Evolutionary conservation across 1,140 invertebrate species (phyloP), one percentile per base, ranked within the genome.

Genomic region (Phthorimaea operculella): DNA sequence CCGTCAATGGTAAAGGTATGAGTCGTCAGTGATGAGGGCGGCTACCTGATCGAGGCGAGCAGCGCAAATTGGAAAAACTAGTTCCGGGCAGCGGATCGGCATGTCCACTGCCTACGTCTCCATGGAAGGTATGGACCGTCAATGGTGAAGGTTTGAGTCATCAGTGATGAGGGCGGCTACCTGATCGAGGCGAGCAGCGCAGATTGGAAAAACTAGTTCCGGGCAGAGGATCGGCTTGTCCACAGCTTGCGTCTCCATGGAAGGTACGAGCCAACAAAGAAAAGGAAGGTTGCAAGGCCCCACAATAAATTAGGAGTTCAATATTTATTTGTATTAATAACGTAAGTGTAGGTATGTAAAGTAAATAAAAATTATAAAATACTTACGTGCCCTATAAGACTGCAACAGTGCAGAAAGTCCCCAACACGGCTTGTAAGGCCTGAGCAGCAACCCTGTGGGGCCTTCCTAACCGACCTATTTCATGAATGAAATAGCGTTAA

Each of bases 111-210:
- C 91, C 74, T 86, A 86, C 55, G 88, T 95, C 17, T 85, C 88
- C 54, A 92, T 95, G 89, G 89, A 90, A 60, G 92, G 91, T 28
- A 28, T 28, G 21, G 6, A 6, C 21, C 21, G 6, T 28, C 21
- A 28, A 28, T 6, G 95, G 95, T 95, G 77, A n/a, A n/a, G n/a
- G n/a, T 28, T 94, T 92, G 67, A 28, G 92, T 94, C 1, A 93
- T 92, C 21, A 28, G 6, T 6, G 95, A 95, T 95, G 77, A 94
- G 92, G 67, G 92, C 94, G 1, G 93, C 92, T 7, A 92, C 90
- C 89, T 90, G 62, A 76, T 96, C 12, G 90, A 93, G 76, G 88
- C 95, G 1, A 87, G 89, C 45, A 88, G 89, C 0, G 87, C 93
- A 0, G 93, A 95, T 79, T 91, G 90, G 42, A 86, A 87, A 54